phyloP scores from a whole-genome alignment of 1,140 invertebrate species.

The Ceratosolen fusciceps region DNA sequence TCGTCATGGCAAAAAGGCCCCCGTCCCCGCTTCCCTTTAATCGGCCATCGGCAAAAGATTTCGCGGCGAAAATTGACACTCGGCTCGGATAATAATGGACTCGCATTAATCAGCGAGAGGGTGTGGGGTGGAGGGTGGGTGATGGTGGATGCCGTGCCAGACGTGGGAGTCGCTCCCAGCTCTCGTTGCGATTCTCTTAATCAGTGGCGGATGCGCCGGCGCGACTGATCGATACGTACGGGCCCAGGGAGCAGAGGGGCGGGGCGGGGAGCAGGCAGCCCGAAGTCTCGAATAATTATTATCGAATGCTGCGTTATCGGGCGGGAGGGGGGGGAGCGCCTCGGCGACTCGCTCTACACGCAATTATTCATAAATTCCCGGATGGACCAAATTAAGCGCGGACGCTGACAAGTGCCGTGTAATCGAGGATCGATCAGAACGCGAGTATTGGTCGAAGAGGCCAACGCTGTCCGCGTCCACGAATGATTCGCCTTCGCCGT shows the following conservation, averaged over 20 bases:
- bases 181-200: no score
- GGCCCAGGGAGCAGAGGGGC: no score
- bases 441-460: no score
- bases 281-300: not conserved
- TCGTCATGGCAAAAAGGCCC: not conserved
- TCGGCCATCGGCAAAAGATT: not conserved
- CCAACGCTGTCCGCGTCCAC: no score
- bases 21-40: no score
- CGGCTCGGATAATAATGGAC: not conserved
- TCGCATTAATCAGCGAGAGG: conserved; percentile 3
- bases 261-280: no score
- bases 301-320: not conserved
- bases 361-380: not conserved
- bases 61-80: conserved; percentile 7
- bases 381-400: not conserved
- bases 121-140: no score
- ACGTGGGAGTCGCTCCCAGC: no score
- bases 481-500: not conserved
- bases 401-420: conserved; percentile 10
- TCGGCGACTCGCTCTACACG: not conserved
- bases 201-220: no score
- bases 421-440: conserved; percentile 5
- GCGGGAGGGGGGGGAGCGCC: not conserved
- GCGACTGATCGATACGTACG: no score
- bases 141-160: no score